Evolutionary conservation across 2,113 vertebrate species (phyloP).

Genomic region (Poeciliopsis turrubarensis): DNA sequence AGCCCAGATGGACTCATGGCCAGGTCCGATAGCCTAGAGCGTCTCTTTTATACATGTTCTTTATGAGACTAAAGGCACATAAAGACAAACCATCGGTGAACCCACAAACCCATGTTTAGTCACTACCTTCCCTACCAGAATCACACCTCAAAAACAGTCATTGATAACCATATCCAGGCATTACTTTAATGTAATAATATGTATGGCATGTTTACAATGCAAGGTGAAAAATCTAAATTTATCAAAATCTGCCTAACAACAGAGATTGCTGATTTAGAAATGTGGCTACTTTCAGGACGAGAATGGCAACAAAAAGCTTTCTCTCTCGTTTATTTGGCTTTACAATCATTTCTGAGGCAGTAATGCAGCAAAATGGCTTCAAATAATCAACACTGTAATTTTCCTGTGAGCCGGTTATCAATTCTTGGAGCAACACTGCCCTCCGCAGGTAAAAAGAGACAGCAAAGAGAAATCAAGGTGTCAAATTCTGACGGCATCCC

Average conservation of each 20-base stretch:
- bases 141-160: constrained; percentile 4
- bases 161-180: background rate
- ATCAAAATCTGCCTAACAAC: no score
- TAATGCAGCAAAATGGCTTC: constrained; percentile 58
- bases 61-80: constrained; percentile 57
- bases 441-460: constrained; percentile 57
- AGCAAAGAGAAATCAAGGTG: background rate
- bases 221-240: background rate
- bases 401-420: background rate
- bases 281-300: constrained; percentile 15
- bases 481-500: constrained; percentile 9
- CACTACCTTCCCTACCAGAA: constrained; percentile 22
- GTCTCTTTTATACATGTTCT: constrained; percentile 59
- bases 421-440: constrained; percentile 78
- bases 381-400: constrained; percentile 45
- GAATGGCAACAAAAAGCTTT: constrained; percentile 22
- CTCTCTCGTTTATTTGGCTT: constrained; percentile 38
- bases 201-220: background rate
- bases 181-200: background rate
- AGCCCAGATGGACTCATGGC: constrained; percentile 59
- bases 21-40: constrained; percentile 48
- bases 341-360: constrained; percentile 32
- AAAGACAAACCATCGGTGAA: constrained; percentile 13
- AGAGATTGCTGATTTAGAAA: constrained; percentile 6
- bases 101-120: constrained; percentile 15